Evolutionary conservation across 2,113 vertebrate species (phyloP), one percentile per base, ranked within the genome.

Genomic region (Limanda limanda): DNA sequence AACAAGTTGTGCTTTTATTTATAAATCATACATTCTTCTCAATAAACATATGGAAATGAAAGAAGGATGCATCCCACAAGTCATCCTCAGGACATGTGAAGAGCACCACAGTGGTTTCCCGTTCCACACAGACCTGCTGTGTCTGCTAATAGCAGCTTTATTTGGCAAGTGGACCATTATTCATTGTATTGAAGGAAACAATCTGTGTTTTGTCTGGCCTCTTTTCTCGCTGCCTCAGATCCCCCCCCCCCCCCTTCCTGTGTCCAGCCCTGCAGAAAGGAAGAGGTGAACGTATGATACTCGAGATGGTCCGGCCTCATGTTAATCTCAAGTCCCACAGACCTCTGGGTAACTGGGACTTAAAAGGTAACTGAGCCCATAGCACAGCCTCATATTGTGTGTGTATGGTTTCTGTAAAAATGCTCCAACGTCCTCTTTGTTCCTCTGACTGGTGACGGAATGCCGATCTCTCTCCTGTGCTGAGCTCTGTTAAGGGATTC

Each of bases 141-240:
- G 51, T 54, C 18, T 54, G 51, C 51, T 54, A 54, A 9, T 9
- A 54, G 51, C 20, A 54, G 51, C 51, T 54, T 20, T 54, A n/a
- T 54, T 54, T 54, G 51, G 51, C 51, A 20, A n/a, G 51, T 54
- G 56, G 61, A 37, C 69, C 57, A 76, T 86, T 91, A 83, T 91
- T 70, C 78, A 75, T 86, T 88, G 81, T 87, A 68, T 76, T 24
- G 67, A 69, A 62, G 73, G 79, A 78, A 84, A 88, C 82, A 86
- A 81, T 71, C 71, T 82, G 62, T 80, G 82, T 86, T 81, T 85
- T 90, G 82, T 88, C 76, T 70, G 42, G 55, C 76, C 45, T 62
- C 47, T 72, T 42, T 68, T n/a, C 58, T 47, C 68, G 51, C 51
- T 52, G 20, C 18, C n/a, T 52, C 51, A 52, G 51, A 52, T n/a